phyloP scores from a whole-genome alignment of 2,113 vertebrate species.

The Procapra przewalskii region DNA sequence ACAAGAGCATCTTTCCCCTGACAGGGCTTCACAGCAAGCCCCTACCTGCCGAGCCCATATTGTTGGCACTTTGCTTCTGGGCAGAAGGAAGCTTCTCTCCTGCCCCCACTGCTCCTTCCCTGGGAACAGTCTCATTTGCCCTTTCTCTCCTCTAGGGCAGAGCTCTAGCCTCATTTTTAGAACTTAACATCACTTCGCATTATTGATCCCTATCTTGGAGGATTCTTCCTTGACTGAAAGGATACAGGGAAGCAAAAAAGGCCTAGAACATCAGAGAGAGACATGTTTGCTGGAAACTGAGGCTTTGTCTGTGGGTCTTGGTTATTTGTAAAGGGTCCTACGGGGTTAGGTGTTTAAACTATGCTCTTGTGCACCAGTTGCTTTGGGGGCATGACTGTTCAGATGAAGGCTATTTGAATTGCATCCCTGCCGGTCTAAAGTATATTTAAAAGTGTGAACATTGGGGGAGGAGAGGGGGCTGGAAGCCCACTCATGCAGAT shows the following conservation, averaged over 20 bases:
- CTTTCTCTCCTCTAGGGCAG: not conserved
- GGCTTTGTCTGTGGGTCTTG: not conserved
- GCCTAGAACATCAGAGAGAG: not conserved
- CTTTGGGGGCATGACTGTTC: not conserved
- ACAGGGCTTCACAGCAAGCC: not conserved
- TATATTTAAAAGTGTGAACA: not conserved
- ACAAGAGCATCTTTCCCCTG: not conserved
- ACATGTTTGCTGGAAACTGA: not conserved
- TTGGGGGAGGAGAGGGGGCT: not conserved
- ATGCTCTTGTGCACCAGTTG: not conserved
- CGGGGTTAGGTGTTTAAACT: not conserved
- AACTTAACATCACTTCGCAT: not conserved
- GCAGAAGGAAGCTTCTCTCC: not conserved
- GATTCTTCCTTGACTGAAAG: not conserved
- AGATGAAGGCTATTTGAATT: not conserved
- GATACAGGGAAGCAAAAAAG: not conserved
- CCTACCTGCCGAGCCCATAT: not conserved
- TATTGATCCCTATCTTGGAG: not conserved
- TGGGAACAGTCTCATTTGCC: not conserved
- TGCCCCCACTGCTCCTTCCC: not conserved
- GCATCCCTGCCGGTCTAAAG: not conserved
- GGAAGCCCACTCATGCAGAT: constrained; percentile 46
- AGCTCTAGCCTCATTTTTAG: not conserved
- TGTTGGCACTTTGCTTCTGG: not conserved
- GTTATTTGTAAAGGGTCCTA: not conserved